Evolutionary conservation across 2,113 vertebrate species (phyloP).

Genomic region (Callopanchax toddi): DNA sequence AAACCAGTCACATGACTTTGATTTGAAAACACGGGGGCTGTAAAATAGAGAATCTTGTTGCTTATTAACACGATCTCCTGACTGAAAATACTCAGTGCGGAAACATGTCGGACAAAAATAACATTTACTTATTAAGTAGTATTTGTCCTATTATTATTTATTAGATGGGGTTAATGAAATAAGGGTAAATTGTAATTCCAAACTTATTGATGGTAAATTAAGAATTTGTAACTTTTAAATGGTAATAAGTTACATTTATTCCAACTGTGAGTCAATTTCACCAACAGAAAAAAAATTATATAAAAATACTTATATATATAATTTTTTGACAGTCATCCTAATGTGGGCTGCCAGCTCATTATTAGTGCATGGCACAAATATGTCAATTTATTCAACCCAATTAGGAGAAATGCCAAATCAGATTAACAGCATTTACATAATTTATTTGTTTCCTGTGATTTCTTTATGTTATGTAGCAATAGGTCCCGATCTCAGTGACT

Average conservation of each 20-base stretch:
- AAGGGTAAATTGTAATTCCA: no score
- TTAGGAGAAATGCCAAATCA: slow-evolving; percentile 55
- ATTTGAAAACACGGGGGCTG: neutral
- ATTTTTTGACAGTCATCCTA: slow-evolving; percentile 10
- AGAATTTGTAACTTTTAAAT: no score
- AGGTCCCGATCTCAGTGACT: neutral
- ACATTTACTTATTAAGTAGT: no score
- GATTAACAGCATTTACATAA: slow-evolving; percentile 65
- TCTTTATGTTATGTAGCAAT: slow-evolving; percentile 7
- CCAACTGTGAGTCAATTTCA: no score
- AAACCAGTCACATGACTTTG: neutral
- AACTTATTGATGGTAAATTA: no score
- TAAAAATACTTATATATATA: no score
- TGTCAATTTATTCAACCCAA: slow-evolving; percentile 42
- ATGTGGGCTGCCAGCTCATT: slow-evolving; percentile 32
- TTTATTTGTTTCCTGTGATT: slow-evolving; percentile 52
- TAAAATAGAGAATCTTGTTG: neutral
- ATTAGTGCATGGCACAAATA: slow-evolving; percentile 30
- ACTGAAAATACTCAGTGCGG: no score
- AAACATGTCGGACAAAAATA: no score
- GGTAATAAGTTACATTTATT: no score
- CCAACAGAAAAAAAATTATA: no score
- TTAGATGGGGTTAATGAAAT: no score
- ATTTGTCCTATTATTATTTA: neutral
- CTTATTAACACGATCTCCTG: no score